Evolutionary conservation across 2,113 vertebrate species (phyloP).

Genomic region (Tylochromis polylepis): DNA sequence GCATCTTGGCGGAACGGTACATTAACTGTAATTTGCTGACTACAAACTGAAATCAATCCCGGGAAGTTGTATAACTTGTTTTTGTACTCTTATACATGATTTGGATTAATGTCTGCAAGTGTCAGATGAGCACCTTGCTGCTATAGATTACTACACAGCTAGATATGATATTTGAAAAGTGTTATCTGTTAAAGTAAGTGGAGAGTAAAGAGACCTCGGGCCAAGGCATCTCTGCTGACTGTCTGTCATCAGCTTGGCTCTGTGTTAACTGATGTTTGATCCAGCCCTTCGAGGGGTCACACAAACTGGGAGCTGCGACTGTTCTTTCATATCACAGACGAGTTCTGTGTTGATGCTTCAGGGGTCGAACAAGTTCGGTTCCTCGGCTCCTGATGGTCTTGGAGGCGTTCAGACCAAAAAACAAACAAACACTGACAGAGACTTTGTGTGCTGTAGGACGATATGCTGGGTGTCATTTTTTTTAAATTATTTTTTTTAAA

Average conservation of each 20-base stretch:
- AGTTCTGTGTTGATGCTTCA: background rate
- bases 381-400: background rate
- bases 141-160: background rate
- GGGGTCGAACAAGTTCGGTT: background rate
- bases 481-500: no score
- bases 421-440: background rate
- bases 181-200: constrained; percentile 18
- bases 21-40: constrained; percentile 50
- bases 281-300: constrained; percentile 26
- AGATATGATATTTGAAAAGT: background rate
- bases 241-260: constrained; percentile 60
- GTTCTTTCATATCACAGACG: constrained; percentile 7
- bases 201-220: constrained; percentile 15
- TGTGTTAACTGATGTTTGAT: constrained; percentile 47
- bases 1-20: constrained; percentile 29
- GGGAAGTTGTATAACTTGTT: constrained; percentile 24
- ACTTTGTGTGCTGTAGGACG: background rate
- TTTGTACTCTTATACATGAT: constrained; percentile 3
- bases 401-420: background rate
- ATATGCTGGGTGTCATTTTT: background rate
- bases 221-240: constrained; percentile 47
- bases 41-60: constrained; percentile 38
- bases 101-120: background rate
- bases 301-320: constrained; percentile 14
- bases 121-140: background rate